Evolutionary conservation across 2,797 vertebrate genomes (phyloP).

Genomic region (Buceros bicornis): DNA sequence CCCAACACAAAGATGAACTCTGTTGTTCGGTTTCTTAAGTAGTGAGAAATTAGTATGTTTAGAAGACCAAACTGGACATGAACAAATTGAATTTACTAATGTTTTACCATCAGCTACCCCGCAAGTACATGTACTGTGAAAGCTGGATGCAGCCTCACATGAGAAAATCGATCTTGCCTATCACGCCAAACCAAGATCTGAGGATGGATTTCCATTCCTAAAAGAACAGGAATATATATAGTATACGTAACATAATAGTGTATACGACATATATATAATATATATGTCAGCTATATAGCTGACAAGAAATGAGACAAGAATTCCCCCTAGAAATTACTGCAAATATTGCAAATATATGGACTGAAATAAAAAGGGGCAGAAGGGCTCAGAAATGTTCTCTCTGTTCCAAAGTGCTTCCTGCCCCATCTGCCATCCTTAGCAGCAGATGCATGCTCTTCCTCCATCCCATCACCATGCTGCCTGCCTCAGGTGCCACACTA

Average conservation of each 20-base stretch:
- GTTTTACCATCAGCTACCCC: background rate
- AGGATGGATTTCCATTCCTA: background rate
- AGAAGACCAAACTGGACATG: background rate
- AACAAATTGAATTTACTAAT: background rate
- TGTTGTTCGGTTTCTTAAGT: background rate
- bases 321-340: background rate
- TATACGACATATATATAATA: background rate
- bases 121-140: background rate
- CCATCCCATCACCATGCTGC: background rate
- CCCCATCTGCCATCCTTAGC: rapidly evolving
- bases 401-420: background rate
- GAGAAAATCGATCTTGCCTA: background rate
- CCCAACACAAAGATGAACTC: background rate
- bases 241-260: background rate
- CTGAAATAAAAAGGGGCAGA: background rate
- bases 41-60: background rate
- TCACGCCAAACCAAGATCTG: background rate
- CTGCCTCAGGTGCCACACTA: background rate
- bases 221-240: background rate
- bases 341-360: background rate
- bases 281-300: background rate
- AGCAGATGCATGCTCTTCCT: background rate
- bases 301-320: background rate
- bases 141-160: rapidly evolving
- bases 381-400: background rate